phyloP scores from a whole-genome alignment of 2,888 invertebrate species.

The Augiades crinisus region DNA sequence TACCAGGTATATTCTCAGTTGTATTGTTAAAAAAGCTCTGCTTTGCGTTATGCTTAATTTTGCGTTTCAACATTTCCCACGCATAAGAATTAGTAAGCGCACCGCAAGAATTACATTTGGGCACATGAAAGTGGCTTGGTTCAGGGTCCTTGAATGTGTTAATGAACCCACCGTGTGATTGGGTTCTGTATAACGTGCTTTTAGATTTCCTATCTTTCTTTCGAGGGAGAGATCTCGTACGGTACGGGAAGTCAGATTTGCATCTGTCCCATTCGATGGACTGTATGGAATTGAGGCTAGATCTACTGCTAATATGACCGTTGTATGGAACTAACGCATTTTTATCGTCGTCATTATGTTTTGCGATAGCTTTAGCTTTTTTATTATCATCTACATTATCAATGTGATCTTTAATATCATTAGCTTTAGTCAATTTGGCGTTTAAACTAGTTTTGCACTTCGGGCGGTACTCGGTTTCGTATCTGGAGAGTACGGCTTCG shows the following conservation, averaged over 20 bases:
- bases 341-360: background rate
- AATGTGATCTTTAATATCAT: too few species aligned
- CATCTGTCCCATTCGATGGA: slow-evolving; percentile 67
- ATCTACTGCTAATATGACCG: slow-evolving; percentile 50
- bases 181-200: slow-evolving; percentile 54
- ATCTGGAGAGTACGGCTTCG: slow-evolving; percentile 48
- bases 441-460: slow-evolving; percentile 64
- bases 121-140: slow-evolving; percentile 69
- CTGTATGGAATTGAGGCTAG: slow-evolving; percentile 62
- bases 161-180: slow-evolving; percentile 66
- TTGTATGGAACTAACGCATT: slow-evolving; percentile 37
- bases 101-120: slow-evolving; percentile 58
- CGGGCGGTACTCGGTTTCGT: slow-evolving; percentile 47
- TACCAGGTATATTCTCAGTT: slow-evolving; percentile 55
- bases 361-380: background rate
- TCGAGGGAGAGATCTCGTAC: slow-evolving; percentile 57
- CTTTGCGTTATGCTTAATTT: slow-evolving; percentile 32
- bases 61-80: slow-evolving; percentile 44
- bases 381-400: too few species aligned
- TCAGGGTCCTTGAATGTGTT: slow-evolving; percentile 63
- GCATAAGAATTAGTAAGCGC: slow-evolving; percentile 47
- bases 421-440: slow-evolving; percentile 38
- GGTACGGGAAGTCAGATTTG: slow-evolving; percentile 47
- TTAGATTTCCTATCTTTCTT: slow-evolving; percentile 30
- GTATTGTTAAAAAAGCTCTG: slow-evolving; percentile 47